These are phyloP conservation scores for Thereva nobilitata DNA, from an alignment of 2,888 invertebrate genomes.

Conservation along the genomic window DNA sequence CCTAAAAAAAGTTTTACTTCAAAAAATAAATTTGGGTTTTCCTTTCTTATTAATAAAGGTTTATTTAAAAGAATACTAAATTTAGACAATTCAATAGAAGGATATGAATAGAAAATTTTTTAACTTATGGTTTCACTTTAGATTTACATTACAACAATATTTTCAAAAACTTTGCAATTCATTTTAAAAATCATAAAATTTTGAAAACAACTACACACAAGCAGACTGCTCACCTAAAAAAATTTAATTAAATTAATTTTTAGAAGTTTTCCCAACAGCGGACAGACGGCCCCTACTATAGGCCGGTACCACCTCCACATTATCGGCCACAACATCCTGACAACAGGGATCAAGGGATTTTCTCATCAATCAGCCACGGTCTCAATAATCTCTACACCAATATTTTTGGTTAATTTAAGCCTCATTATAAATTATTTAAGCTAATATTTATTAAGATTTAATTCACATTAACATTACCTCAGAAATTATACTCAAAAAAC, in stretches of 20 bases:
- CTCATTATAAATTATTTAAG: slow-evolving; percentile 1
- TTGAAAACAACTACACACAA: slow-evolving; percentile 1
- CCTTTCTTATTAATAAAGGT: too few relatives aligned
- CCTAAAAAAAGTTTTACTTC: too few relatives aligned
- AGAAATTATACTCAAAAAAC: too few relatives aligned
- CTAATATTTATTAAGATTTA: not conserved
- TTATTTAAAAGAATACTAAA: too few relatives aligned
- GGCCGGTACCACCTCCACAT: slow-evolving; percentile 63
- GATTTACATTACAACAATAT: not conserved
- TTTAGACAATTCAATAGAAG: too few relatives aligned
- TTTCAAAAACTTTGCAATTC: not conserved
- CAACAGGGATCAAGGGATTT: slow-evolving; percentile 64
- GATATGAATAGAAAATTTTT: too few relatives aligned
- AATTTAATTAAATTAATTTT: slow-evolving; percentile 6
- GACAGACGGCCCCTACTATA: slow-evolving; percentile 69
- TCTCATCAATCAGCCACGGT: slow-evolving; percentile 76
- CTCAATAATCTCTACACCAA: slow-evolving; percentile 78
- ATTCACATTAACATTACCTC: too few relatives aligned
- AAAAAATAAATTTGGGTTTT: too few relatives aligned
- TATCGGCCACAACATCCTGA: slow-evolving; percentile 59
- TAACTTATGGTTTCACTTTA: too few relatives aligned
- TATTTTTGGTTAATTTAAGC: slow-evolving; percentile 67
- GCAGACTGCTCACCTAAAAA: slow-evolving; percentile 38
- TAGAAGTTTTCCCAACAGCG: slow-evolving; percentile 59
- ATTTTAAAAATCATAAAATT: not conserved